These are phyloP conservation scores for Phragmatobia fuliginosa DNA, from an alignment of 2,888 invertebrate genomes.

Conservation along the genomic window DNA sequence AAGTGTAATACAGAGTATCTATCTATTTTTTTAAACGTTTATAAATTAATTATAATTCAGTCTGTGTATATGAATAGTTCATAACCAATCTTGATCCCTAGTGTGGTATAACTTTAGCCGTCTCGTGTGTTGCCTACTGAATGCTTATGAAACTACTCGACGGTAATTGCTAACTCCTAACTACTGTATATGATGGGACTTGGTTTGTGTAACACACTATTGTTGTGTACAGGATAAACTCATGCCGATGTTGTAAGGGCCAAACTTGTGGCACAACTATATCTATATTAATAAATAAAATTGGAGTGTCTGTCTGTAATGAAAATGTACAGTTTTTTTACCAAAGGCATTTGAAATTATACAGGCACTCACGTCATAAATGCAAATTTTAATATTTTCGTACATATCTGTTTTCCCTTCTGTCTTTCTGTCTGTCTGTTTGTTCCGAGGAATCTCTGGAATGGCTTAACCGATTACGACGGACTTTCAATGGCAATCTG, in stretches of 20 bases:
- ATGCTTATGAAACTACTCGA: conserved; percentile 39
- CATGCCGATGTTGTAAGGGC: conserved; percentile 8
- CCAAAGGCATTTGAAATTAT: too few relatives aligned
- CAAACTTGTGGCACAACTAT: conserved; percentile 3
- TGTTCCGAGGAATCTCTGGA: too few relatives aligned
- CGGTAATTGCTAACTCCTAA: conserved; percentile 38
- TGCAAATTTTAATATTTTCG: too few relatives aligned
- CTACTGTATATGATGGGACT: conserved; percentile 23
- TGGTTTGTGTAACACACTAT: conserved; percentile 19
- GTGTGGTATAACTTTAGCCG: conserved; percentile 28
- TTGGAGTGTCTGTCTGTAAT: too few relatives aligned
- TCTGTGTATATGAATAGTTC: conserved; percentile 3
- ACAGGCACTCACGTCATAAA: too few relatives aligned
- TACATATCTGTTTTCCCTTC: too few relatives aligned
- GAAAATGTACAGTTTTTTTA: too few relatives aligned
- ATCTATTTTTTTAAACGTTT: not conserved
- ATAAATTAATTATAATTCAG: not conserved
- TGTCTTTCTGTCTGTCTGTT: too few relatives aligned
- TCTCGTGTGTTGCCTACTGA: conserved; percentile 14
- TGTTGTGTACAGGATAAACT: conserved; percentile 15
- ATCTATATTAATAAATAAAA: too few relatives aligned
- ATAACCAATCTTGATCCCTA: conserved; percentile 5
- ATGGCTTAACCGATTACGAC: too few relatives aligned
- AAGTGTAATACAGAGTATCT: not conserved
- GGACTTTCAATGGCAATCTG: too few relatives aligned